Evolutionary conservation across 2,888 invertebrate species (phyloP).

Genomic region (Drosophila emarginata): DNA sequence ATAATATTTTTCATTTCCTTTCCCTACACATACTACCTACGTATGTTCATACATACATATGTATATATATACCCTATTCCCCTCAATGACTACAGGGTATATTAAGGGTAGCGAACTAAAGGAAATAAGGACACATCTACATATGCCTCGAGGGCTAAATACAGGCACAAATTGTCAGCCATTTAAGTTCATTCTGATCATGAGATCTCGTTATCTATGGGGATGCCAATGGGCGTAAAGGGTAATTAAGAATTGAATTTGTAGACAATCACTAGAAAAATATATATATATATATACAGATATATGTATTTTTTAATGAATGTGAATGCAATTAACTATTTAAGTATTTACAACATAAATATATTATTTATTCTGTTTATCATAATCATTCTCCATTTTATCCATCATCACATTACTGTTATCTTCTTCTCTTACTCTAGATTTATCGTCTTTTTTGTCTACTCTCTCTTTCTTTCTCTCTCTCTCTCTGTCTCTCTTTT

Average conservation of each 20-base stretch:
- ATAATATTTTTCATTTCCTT: too few relatives aligned
- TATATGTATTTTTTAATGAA: too few relatives aligned
- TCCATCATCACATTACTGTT: background rate
- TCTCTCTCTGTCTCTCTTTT: background rate
- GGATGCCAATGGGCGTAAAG: background rate
- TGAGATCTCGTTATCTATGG: background rate
- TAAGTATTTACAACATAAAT: too few relatives aligned
- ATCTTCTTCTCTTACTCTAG: background rate
- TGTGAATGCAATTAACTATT: too few relatives aligned
- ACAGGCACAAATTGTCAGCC: slow-evolving; percentile 1
- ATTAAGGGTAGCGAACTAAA: background rate
- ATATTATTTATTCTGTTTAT: background rate
- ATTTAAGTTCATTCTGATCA: background rate
- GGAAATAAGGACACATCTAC: background rate
- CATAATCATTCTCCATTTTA: background rate
- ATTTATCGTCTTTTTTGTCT: background rate
- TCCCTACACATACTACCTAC: too few relatives aligned
- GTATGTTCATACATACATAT: too few relatives aligned
- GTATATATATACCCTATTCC: too few relatives aligned
- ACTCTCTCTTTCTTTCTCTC: background rate
- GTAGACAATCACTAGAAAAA: too few relatives aligned
- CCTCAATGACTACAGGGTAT: background rate
- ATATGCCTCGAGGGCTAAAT: background rate
- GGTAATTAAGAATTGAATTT: too few relatives aligned
- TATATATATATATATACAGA: too few relatives aligned